phyloP scores from a whole-genome alignment of 1,140 invertebrate species.

The Scylla paramamosain region DNA sequence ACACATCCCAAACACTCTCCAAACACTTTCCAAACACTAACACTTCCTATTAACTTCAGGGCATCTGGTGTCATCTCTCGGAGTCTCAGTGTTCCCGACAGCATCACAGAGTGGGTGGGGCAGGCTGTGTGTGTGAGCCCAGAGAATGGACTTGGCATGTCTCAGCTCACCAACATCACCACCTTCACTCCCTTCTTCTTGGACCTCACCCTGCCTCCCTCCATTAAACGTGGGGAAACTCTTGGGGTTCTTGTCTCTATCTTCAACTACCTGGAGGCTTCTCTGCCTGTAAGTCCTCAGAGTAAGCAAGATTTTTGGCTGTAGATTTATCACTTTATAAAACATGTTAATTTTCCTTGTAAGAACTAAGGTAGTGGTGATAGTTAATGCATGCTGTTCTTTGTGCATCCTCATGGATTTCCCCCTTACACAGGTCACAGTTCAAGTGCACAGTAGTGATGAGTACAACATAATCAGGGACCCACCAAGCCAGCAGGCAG shows the following conservation, averaged over 20 bases:
- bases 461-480: slow-evolving; percentile 42
- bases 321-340: not conserved
- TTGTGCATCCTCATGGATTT: too few species aligned
- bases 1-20: too few species aligned
- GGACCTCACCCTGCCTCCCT: slow-evolving; percentile 86
- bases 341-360: not conserved
- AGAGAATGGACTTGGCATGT: slow-evolving; percentile 85
- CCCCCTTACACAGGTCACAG: slow-evolving; percentile 78
- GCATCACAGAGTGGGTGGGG: slow-evolving; percentile 88
- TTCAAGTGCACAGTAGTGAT: not conserved
- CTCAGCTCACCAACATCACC: slow-evolving; percentile 82
- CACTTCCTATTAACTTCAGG: too few species aligned
- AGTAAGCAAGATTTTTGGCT: not conserved
- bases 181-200: slow-evolving; percentile 88
- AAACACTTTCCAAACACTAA: too few species aligned
- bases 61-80: slow-evolving; percentile 82
- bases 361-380: not conserved
- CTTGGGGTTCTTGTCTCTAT: slow-evolving; percentile 85
- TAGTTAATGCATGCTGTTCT: slow-evolving; percentile 71
- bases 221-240: slow-evolving; percentile 86
- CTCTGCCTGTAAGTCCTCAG: slow-evolving; percentile 83
- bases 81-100: slow-evolving; percentile 84
- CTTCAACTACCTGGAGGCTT: slow-evolving; percentile 86
- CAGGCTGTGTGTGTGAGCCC: slow-evolving; percentile 86
- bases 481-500: not conserved